Percentiles rank a stretch among this genome's conserved stretches.
These are phyloP conservation scores for Galagoides demidoff DNA, from an alignment of 2,797 vertebrate genomes.

Conservation along the genomic window DNA sequence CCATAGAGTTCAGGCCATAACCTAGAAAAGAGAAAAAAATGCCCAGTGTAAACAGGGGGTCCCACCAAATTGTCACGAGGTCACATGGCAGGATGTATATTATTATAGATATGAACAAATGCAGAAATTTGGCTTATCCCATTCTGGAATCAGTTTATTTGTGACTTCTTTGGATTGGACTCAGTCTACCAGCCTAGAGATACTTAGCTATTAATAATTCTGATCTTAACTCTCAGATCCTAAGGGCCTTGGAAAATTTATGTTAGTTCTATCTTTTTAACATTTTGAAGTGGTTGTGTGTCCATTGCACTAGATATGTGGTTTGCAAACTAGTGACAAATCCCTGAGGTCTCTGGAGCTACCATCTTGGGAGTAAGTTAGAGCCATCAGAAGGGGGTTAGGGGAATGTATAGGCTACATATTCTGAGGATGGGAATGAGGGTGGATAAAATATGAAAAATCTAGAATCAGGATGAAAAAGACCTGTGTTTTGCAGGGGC, in stretches of 20 bases:
- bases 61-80: not conserved
- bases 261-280: not conserved
- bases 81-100: not conserved
- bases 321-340: not conserved
- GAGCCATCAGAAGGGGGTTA: not conserved
- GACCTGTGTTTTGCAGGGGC: slow-evolving; percentile 86
- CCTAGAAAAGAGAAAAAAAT: not conserved
- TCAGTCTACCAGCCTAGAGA: not conserved
- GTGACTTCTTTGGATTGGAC: not conserved
- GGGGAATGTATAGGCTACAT: not conserved
- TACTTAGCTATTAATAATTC: not conserved
- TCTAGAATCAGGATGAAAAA: not conserved
- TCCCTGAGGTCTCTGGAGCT: not conserved
- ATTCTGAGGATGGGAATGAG: not conserved
- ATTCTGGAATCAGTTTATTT: rapidly evolving
- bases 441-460: too few species aligned
- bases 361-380: not conserved
- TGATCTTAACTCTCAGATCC: not conserved
- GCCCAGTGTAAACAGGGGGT: not conserved
- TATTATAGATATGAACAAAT: too few species aligned
- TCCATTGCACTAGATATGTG: not conserved
- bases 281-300: not conserved
- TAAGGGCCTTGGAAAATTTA: not conserved
- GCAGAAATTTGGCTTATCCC: not conserved
- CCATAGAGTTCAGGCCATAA: not conserved